phyloP scores from a whole-genome alignment of 2,888 invertebrate genomes.

The Ochropleura leucogaster region DNA sequence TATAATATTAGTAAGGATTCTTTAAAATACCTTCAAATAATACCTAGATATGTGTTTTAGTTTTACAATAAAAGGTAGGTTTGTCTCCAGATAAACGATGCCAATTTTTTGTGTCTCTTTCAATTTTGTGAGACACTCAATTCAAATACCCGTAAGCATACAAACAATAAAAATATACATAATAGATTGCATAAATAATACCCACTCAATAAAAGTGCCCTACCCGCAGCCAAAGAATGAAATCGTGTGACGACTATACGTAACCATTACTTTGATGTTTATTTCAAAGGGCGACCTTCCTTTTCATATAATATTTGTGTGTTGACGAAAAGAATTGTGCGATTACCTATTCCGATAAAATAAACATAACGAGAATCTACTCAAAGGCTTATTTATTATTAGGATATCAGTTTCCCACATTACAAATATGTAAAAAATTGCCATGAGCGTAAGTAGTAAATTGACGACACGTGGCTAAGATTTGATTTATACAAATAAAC shows the following conservation, averaged over 20 bases:
- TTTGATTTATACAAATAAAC: too few relatives aligned
- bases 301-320: constrained; percentile 65
- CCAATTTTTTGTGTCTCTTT: constrained; percentile 27
- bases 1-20: too few relatives aligned
- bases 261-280: constrained; percentile 72
- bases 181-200: constrained; percentile 67
- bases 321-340: constrained; percentile 59
- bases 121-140: constrained; percentile 13
- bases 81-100: constrained; percentile 9
- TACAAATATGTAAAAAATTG: neutral
- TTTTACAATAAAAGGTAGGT: neutral
- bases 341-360: constrained; percentile 45
- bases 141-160: constrained; percentile 47
- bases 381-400: neutral
- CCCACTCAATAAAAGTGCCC: constrained; percentile 63
- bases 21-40: too few relatives aligned
- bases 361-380: constrained; percentile 39
- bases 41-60: neutral
- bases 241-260: constrained; percentile 61
- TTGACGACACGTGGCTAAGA: too few relatives aligned
- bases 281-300: constrained; percentile 67
- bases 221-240: constrained; percentile 59
- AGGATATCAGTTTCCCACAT: too few relatives aligned
- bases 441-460: too few relatives aligned
- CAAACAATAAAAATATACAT: constrained; percentile 56